These are phyloP conservation scores for Barnardius zonarius DNA, from an alignment of 2,113 vertebrate genomes.

Conservation along the genomic window DNA sequence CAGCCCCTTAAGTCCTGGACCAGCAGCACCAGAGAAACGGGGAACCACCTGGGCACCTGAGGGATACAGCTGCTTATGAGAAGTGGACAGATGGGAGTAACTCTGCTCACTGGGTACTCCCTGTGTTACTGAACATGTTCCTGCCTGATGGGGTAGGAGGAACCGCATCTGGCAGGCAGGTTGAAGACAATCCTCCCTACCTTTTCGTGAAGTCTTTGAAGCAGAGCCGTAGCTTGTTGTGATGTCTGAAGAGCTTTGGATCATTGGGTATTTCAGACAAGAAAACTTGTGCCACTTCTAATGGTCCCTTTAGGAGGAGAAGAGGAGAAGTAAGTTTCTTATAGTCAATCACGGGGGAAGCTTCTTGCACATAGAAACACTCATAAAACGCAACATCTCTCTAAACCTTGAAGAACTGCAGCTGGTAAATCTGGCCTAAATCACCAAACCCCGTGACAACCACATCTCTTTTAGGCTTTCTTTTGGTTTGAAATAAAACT, in stretches of 20 bases:
- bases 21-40: not conserved
- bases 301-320: conserved; percentile 83
- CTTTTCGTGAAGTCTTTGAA: conserved; percentile 99
- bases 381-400: not conserved
- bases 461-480: not conserved
- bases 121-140: not conserved
- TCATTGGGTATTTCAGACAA: conserved; percentile 96
- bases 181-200: conserved; percentile 64
- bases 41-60: not conserved
- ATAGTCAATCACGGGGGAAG: not conserved
- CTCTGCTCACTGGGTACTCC: not conserved
- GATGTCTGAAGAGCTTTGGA: conserved; percentile 96
- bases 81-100: not conserved
- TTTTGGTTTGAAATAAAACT: not conserved
- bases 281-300: conserved; percentile 99
- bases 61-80: not conserved
- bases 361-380: not conserved
- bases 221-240: conserved; percentile 96
- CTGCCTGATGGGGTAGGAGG: not conserved
- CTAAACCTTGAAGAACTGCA: not conserved
- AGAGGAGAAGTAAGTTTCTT: not conserved
- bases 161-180: not conserved
- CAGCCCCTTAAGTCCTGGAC: not conserved
- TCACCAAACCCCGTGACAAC: not conserved
- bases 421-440: not conserved